Evolutionary conservation across 2,888 invertebrate species (phyloP).

Genomic region (Crepidodera aurea): DNA sequence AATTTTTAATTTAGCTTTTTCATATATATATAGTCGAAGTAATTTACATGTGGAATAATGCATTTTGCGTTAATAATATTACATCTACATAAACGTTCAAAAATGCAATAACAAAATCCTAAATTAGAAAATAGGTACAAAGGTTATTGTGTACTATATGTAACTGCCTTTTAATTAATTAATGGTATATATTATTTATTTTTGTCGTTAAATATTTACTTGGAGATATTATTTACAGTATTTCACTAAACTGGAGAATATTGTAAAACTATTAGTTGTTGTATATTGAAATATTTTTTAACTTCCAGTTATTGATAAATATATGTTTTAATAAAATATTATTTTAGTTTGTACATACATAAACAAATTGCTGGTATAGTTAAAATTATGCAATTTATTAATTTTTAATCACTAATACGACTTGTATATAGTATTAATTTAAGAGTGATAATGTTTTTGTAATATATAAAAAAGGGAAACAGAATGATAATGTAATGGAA

Average conservation of each 20-base stretch:
- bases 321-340: conserved; percentile 26
- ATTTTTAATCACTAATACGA: conserved; percentile 30
- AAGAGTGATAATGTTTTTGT: conserved; percentile 50
- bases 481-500: conserved; percentile 49
- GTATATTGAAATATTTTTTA: conserved; percentile 20
- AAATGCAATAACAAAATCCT: no score
- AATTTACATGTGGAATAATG: no score
- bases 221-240: conserved; percentile 8
- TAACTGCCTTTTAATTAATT: conserved; percentile 13
- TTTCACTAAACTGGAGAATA: conserved; percentile 8
- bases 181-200: conserved; percentile 15
- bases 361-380: conserved; percentile 5
- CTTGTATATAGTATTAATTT: conserved; percentile 52
- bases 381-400: conserved; percentile 27
- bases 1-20: no score
- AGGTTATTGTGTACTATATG: background rate
- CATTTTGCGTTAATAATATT: no score
- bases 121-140: background rate
- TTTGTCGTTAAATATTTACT: conserved; percentile 2
- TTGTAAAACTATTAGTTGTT: conserved; percentile 19
- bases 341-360: conserved; percentile 33
- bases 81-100: no score
- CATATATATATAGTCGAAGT: no score
- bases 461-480: conserved; percentile 46
- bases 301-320: conserved; percentile 19